Conservation (phyloP, 2,888 invertebrate genomes). For the Serripes groenlandicus region DNA sequence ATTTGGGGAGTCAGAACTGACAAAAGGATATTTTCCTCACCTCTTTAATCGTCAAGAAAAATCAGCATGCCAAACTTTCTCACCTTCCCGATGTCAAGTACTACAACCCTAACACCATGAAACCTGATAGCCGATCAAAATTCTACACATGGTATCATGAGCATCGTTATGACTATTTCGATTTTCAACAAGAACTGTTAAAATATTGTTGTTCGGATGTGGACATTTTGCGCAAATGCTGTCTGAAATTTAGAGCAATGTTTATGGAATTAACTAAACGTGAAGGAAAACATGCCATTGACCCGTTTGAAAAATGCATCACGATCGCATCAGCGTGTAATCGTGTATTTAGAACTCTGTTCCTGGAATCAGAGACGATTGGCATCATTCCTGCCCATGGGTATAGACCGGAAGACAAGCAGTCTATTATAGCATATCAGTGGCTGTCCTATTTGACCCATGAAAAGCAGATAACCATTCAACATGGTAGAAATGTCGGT, state of each 20-base stretch:
- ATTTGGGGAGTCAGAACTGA: conserved; percentile 42
- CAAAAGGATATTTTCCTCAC: conserved; percentile 42
- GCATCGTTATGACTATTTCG: conserved; percentile 25
- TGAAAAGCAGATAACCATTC: conserved; percentile 7
- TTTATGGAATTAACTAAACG: no score
- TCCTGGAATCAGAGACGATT: conserved; percentile 34
- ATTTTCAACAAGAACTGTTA: conserved; percentile 57
- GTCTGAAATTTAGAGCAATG: no score
- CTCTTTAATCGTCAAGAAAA: conserved; percentile 21
- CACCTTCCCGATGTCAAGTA: conserved; percentile 37
- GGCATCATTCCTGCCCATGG: conserved; percentile 59
- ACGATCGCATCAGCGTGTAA: no score
- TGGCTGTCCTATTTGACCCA: conserved; percentile 8
- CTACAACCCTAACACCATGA: conserved; percentile 43
- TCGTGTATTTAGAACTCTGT: conserved; percentile 39
- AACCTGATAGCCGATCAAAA: conserved; percentile 3
- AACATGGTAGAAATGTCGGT: conserved; percentile 38
- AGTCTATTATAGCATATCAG: conserved; percentile 20
- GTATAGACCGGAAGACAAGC: conserved; percentile 21
- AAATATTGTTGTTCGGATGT: conserved; percentile 56
- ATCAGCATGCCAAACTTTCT: conserved; percentile 1
- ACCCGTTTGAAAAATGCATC: no score
- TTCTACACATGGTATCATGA: conserved; percentile 35
- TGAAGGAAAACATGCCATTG: no score
- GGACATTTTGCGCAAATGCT: no score